These are phyloP conservation scores for Diachrysia chrysitis DNA, from an alignment of 2,888 invertebrate species.

Conservation along the genomic window DNA sequence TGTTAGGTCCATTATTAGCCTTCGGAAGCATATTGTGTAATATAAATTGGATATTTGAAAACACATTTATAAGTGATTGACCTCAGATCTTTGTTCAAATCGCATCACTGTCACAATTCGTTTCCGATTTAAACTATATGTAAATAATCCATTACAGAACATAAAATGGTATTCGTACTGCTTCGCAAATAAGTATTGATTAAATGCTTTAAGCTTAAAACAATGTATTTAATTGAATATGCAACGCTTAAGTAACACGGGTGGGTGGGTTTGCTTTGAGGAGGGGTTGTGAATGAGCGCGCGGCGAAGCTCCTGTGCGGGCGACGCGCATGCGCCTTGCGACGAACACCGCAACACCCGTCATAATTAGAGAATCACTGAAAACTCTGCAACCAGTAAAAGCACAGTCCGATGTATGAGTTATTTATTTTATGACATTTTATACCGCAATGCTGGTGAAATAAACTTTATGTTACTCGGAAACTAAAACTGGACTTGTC, in stretches of 20 bases:
- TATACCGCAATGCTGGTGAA: constrained; percentile 62
- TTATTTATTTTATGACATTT: constrained; percentile 66
- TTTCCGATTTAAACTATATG: neutral
- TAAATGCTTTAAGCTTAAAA: constrained; percentile 52
- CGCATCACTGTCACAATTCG: too few species aligned
- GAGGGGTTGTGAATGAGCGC: constrained; percentile 71
- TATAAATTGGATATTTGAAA: too few species aligned
- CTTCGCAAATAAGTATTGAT: constrained; percentile 23
- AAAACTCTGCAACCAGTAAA: constrained; percentile 62
- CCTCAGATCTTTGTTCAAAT: too few species aligned
- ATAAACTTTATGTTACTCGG: constrained; percentile 47
- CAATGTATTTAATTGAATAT: constrained; percentile 70
- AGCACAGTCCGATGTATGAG: constrained; percentile 54
- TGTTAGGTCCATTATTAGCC: too few species aligned
- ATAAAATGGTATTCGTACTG: neutral
- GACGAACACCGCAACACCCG: constrained; percentile 50
- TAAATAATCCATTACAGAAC: neutral
- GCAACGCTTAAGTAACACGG: constrained; percentile 64
- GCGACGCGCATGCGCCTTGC: constrained; percentile 65
- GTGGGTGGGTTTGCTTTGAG: constrained; percentile 55
- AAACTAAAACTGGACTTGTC: constrained; percentile 19
- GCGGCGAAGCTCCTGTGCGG: constrained; percentile 47
- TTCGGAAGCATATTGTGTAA: too few species aligned
- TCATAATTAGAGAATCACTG: constrained; percentile 70
- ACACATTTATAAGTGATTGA: too few species aligned